Evolutionary conservation across 2,113 vertebrate genomes (phyloP), one percentile per base, ranked within the genome.

Genomic region (Ovis canadensis): DNA sequence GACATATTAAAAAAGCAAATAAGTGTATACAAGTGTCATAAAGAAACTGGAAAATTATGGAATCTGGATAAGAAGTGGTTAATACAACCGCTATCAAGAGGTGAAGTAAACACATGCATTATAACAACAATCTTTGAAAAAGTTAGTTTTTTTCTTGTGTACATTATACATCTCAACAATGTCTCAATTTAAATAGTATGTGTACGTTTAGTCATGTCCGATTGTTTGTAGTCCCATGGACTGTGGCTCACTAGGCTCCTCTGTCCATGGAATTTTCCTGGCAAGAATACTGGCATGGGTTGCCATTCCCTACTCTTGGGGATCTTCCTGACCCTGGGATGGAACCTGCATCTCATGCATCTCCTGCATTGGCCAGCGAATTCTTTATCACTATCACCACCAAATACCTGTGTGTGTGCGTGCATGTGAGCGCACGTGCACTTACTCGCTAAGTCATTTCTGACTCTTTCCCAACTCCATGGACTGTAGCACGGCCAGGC

Each of bases 161-260:
- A 48, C 91, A 21, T 31, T 43, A 57, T 33, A 21, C 16, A 33
- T 33, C 29, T 81, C 29, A 50, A 81, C 16, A 9, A 7, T 60
- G 1, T 59, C 19, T 86, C 21, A 82, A 74, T 57, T 60, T 25
- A 77, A 77, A 14, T 43, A 43, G 14, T 27, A 77, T 27, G 36
- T 4, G 3, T 77, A 6, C 0, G 0, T 43, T 43, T 23, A 43
- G 71, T 43, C 36, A 43, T 14, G 71, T 43, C 71, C 0, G 0
- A 43, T 7, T 77, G 11, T 43, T 77, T 43, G 12, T 12, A 43
- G 71, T 77, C 36, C 71, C 6, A 77, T 14, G 36, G 23, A 43
- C 40, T 43, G 12, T 14, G 40, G 36, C 23, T 77, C 36, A 77
- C 36, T 23, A 77, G 71, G 23, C 21, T 77, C 12, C 36, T 25